Percentiles rank a stretch among this genome's conserved stretches.
These are phyloP conservation scores for Bos javanicus DNA, from an alignment of 2,113 vertebrate genomes.

Conservation along the genomic window DNA sequence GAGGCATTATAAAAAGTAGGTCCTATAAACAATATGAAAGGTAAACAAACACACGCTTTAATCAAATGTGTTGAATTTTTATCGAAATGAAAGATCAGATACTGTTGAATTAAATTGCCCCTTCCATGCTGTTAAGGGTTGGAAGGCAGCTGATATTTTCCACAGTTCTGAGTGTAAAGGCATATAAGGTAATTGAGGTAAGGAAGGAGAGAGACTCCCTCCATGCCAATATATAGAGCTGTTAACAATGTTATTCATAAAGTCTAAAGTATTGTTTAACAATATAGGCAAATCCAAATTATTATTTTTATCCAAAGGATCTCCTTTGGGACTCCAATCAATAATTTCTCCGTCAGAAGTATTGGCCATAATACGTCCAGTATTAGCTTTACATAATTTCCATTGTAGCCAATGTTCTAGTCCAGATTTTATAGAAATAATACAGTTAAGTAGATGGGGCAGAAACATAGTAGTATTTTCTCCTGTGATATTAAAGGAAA, in stretches of 20 bases:
- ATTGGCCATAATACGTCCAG: background rate
- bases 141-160: background rate
- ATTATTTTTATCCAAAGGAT: background rate
- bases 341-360: background rate
- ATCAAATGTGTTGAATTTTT: background rate
- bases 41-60: background rate
- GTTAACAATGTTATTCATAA: background rate
- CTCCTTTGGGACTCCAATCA: background rate
- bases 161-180: background rate
- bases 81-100: background rate
- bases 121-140: background rate
- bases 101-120: background rate
- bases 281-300: background rate
- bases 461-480: background rate
- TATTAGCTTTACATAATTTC: background rate
- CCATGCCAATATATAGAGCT: background rate
- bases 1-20: background rate
- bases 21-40: background rate
- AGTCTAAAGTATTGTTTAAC: background rate
- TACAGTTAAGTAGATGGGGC: background rate
- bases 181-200: background rate
- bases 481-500: background rate
- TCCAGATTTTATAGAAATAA: background rate
- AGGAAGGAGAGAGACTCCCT: background rate
- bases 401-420: background rate